Evolutionary conservation across 2,888 invertebrate genomes (phyloP).

Genomic region (Seira musarum): DNA sequence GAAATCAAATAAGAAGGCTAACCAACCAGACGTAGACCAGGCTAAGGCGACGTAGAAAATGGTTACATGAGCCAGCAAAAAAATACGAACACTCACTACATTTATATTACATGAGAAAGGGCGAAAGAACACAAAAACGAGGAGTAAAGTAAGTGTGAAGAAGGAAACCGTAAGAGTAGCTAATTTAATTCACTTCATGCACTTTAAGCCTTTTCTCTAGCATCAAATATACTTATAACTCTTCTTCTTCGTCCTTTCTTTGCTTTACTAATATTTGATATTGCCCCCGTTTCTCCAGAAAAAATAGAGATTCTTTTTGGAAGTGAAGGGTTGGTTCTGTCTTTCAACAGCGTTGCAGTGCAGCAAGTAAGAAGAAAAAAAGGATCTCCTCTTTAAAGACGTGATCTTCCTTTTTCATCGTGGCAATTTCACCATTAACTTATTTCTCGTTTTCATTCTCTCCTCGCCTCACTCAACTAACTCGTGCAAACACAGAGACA

Average conservation of each 20-base stretch:
- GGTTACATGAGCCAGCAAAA: no score
- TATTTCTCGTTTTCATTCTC: constrained; percentile 50
- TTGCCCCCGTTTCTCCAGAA: constrained; percentile 35
- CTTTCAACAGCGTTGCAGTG: no score
- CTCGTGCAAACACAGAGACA: not conserved
- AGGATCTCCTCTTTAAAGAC: constrained; percentile 33
- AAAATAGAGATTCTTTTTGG: no score
- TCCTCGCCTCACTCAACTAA: not conserved
- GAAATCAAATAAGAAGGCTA: constrained; percentile 57
- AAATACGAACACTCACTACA: no score
- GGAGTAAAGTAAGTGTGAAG: constrained; percentile 59
- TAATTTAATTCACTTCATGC: constrained; percentile 70
- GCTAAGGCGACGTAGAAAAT: no score
- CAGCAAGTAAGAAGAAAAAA: not conserved
- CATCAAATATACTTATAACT: constrained; percentile 32
- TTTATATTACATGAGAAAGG: no score
- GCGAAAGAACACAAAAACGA: constrained; percentile 24
- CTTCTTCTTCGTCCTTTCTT: constrained; percentile 20
- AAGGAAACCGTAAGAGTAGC: constrained; percentile 68
- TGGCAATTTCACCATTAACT: constrained; percentile 47
- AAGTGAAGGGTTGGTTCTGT: no score
- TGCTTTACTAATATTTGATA: constrained; percentile 51
- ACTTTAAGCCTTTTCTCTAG: constrained; percentile 61
- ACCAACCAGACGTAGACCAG: constrained; percentile 16
- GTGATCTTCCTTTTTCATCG: constrained; percentile 45